Evolutionary conservation across 1,140 invertebrate species (phyloP), one percentile per base, ranked within the genome.

Genomic region (Pogonognathellus flavescens): DNA sequence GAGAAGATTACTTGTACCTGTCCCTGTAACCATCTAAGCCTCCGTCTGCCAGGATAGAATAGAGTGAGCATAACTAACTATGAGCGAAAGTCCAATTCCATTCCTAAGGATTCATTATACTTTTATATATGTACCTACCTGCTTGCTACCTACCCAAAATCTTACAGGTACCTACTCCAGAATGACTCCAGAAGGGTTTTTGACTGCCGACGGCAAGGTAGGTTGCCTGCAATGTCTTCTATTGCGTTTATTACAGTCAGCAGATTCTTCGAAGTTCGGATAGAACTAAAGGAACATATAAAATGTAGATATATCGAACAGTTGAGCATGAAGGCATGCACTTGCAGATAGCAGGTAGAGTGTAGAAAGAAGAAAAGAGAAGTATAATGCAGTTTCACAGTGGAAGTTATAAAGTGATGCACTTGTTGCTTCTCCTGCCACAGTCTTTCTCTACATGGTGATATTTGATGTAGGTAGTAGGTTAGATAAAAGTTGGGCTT

Each of bases 201-300:
- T n/a, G 41, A 31, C 14, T 76, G 70, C 70, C 70, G 70, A 31
- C 70, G 70, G 70, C 70, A 76, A 76, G 70, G 70, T 76, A 76
- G 41, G 70, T 76, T 76, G 18, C 31, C 70, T 76, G 41, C 70
- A 76, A 49, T 76, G 41, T 31, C 2, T 57, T 13, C 3, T 10
- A 14, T 14, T 57, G 3, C 11, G 11, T 14, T 57, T 57, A 76
- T 76, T 76, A 76, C 70, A 76, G 70, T 76, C 70, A 76, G 70
- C 70, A 76, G 70, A 76, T 76, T 76, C 70, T 76, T 76, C 70
- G 25, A 76, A 76, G n/a, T 76, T 41, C 31, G 31, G 31, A 41
- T 41, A 41, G 31, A 41, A 41, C 6, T 41, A 41, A 6, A 3
- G 31, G 6, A 41, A 41, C 6, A 41, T 41, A 41, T 41, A 41